phyloP scores from a whole-genome alignment of 2,797 vertebrate genomes.

The Delichon dasypus region DNA sequence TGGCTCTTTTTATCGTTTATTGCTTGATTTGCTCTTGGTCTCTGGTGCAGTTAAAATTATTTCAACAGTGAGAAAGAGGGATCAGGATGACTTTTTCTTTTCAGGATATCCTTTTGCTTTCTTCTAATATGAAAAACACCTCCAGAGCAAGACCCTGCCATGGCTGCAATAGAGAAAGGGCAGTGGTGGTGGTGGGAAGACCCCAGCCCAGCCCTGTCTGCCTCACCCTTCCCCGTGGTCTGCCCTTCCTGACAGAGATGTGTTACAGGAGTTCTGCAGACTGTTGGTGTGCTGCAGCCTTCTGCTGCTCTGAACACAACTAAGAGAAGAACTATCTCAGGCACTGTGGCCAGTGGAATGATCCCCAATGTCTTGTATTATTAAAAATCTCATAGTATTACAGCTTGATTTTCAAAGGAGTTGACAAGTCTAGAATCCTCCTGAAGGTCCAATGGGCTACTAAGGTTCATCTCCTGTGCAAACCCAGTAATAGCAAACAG shows the following conservation, averaged over 20 bases:
- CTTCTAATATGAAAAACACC: neutral
- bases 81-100: neutral
- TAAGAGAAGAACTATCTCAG: neutral
- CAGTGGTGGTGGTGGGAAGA: neutral
- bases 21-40: neutral
- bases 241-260: neutral
- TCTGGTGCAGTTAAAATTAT: neutral
- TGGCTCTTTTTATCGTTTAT: neutral
- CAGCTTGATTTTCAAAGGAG: neutral
- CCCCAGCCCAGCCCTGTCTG: neutral
- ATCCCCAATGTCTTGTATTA: neutral
- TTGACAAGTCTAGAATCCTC: neutral
- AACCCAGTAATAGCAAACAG: neutral
- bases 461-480: neutral
- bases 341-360: neutral
- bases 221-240: neutral
- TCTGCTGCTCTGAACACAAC: neutral
- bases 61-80: neutral
- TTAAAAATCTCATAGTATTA: neutral
- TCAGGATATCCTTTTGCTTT: neutral
- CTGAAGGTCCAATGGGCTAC: neutral
- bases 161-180: neutral
- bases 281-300: neutral
- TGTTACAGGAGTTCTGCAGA: neutral
- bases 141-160: neutral